Base-by-base conservation (phyloP, 1,140 invertebrate genomes). In the Leptinotarsa texana region DNA sequence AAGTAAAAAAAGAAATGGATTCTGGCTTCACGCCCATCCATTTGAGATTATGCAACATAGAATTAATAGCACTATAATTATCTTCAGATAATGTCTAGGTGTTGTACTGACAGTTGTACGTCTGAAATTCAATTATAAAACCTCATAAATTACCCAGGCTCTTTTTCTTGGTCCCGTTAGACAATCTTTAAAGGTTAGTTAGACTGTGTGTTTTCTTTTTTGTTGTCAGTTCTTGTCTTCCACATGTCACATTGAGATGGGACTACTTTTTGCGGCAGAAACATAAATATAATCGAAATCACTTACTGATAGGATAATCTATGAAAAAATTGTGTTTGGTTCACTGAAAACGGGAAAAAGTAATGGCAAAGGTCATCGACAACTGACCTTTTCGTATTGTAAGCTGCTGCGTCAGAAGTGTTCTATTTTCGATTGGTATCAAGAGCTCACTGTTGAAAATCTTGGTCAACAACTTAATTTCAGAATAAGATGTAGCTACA, bases 51-150 rank as follows among this genome's bases (percentile, higher is more conserved):
- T 68, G 66, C 66, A 47, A 68, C 66, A 42, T 13, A 57, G 13
- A 63, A 72, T 75, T 65, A 63, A 47, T 70, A 76, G 70, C 48
- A 69, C 68, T 71, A 72, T 77, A 81, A 82, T 80, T 81, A 81
- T 70, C 74, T 69, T 57, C 73, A 80, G 78, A 82, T 80, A 77
- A 80, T 77, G 74, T 77, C 69, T 74, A 21, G 66, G 74, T 72
- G 76, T 74, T 71, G 74, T 77, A 76, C 73, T 66, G 77, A 78
- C 78, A 75, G 75, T 42, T 68, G 65, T 69, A 42, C 27, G 63
- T 74, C 63, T 74, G n/a, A 68, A n/a, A 68, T 42, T 47, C 66
- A 42, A 68, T 68, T 42, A 68, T 66, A 22, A 33, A 66, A 21
- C 22, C 27, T 17, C 18, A 13, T 13, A 15, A 66, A 66, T 24